A percentile compares a stretch with the other conserved stretches of the same genome.
Evolutionary conservation across 2,113 vertebrate genomes (phyloP).

Genomic region (Alces alces): DNA sequence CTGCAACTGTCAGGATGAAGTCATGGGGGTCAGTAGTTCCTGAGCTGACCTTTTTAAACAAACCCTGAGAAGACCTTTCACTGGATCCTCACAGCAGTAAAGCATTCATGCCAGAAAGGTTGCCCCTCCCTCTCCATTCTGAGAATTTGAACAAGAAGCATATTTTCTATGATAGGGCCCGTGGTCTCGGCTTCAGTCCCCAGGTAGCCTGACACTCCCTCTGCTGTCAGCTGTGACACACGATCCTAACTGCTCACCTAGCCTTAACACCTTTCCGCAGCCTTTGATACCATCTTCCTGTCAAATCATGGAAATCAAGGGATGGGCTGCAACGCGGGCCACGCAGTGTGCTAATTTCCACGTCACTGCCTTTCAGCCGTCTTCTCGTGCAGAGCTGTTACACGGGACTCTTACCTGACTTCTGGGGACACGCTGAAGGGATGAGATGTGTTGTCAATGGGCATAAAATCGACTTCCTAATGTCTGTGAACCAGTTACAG

Average conservation of each 20-base stretch:
- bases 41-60: conserved; percentile 72
- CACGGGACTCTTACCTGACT: background rate
- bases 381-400: background rate
- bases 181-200: background rate
- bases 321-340: background rate
- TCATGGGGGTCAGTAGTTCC: conserved; percentile 66
- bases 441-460: background rate
- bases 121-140: conserved; percentile 36
- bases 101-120: conserved; percentile 39
- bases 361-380: background rate
- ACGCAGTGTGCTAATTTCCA: background rate
- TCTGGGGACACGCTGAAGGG: background rate
- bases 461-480: background rate
- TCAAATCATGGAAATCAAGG: conserved; percentile 42
- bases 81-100: conserved; percentile 49
- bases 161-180: conserved; percentile 42
- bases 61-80: conserved; percentile 65
- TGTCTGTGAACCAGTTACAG: background rate
- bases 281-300: conserved; percentile 44
- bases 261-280: background rate
- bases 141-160: conserved; percentile 37
- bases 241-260: conserved; percentile 29
- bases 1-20: conserved; percentile 66
- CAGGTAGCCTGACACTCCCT: background rate
- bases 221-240: conserved; percentile 39